These are phyloP conservation scores for Drosophila pegasa DNA, from an alignment of 2,888 invertebrate genomes.

Conservation along the genomic window DNA sequence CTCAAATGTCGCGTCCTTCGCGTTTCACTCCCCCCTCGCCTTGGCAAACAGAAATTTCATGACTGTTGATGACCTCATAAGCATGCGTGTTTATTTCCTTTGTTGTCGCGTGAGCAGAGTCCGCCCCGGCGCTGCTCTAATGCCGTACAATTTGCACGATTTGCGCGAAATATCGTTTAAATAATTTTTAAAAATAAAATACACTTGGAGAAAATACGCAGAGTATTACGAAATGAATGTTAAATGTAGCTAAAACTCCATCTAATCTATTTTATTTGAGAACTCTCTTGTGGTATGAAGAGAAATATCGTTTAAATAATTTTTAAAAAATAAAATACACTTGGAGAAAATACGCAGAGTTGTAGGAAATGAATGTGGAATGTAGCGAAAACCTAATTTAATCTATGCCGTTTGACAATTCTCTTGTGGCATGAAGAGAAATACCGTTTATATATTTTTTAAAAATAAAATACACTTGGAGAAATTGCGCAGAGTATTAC, in stretches of 20 bases:
- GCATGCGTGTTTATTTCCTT: conserved; percentile 72
- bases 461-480: neutral
- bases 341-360: too few relatives aligned
- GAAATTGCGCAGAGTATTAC: too few relatives aligned
- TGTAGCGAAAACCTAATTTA: too few relatives aligned
- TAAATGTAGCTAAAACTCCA: too few relatives aligned
- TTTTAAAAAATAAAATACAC: too few relatives aligned
- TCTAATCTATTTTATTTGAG: too few relatives aligned
- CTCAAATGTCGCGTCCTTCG: conserved; percentile 37
- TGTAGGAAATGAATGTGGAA: too few relatives aligned
- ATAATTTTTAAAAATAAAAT: neutral
- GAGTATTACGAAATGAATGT: too few relatives aligned
- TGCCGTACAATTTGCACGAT: conserved; percentile 16
- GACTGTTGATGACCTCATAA: conserved; percentile 78
- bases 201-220: neutral
- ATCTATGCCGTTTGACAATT: too few relatives aligned
- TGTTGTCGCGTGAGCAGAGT: conserved; percentile 43
- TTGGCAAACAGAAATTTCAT: conserved; percentile 55
- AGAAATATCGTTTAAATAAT: too few relatives aligned
- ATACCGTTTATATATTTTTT: neutral
- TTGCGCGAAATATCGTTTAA: conserved; percentile 11
- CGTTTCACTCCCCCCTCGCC: conserved; percentile 38
- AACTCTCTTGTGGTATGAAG: too few relatives aligned
- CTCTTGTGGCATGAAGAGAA: too few relatives aligned
- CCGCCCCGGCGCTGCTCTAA: neutral